Base-by-base conservation (phyloP, 2,888 invertebrate species). In the Cheilosia scutellata region DNA sequence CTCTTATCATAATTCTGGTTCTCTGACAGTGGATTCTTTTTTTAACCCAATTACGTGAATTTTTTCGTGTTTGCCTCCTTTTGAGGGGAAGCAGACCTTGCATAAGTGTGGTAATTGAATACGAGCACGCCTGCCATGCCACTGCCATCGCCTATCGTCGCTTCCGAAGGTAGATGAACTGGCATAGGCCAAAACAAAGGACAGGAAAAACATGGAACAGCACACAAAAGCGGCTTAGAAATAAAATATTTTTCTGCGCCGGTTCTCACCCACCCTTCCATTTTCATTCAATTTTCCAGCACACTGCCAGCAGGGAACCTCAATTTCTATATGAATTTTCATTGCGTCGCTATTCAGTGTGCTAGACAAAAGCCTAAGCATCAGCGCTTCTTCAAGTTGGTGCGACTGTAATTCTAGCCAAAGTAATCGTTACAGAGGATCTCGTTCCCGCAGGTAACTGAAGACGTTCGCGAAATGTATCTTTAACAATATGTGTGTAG, bases 21-120 rank as follows among this genome's bases (percentile, higher is more conserved):
- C 16, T 37, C 4, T 37, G 5, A 16, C 33, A 57, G 37, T 68
- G 20, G 44, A 60, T 37, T 62, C 40, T 49, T 55, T 20, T 66
- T 70, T 58, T 77, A 82, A 82, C 82, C 86, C 72, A 86, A 86
- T 86, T 86, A 86, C 57, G 76, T 62, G 75, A 40, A 33, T 42
- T 31, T 70, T 65, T 37, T 37, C 37, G 37, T 11, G 11, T 37
- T 11, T 37, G 11, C 11, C 37, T 47, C 63, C 60, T 78, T 74
- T 63, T 20, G 63, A 44, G 57, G 63, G 49, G 44, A 82, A 71
- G 62, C 72, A 72, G 82, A 77, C 72, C 82, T 82, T 72, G 51
- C 72, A 86, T 71, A 82, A 86, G 74, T 71, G 71, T 40, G 55
- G 86, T 86, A 86, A 82, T 86, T 86, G 82, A 86, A 86, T 76